Evolutionary conservation across 2,797 vertebrate genomes (phyloP).

Genomic region (Telmatherina bonti): DNA sequence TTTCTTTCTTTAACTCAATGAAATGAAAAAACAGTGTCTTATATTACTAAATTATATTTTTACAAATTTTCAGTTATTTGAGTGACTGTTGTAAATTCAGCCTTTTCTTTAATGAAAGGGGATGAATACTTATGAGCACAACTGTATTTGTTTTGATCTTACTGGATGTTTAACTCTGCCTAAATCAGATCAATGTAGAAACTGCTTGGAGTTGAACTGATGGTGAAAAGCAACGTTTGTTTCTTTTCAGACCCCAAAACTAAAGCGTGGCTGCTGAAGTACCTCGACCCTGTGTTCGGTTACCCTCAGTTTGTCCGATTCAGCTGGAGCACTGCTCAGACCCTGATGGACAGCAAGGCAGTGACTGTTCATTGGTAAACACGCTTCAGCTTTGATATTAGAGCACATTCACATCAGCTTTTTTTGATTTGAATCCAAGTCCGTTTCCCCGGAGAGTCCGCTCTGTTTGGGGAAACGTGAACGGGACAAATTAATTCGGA

Average conservation of each 20-base stretch:
- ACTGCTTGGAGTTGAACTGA: constrained; percentile 4
- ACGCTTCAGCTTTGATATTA: constrained; percentile 4
- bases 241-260: constrained; percentile 88
- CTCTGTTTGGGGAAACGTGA: no score
- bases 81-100: no score
- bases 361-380: constrained; percentile 86
- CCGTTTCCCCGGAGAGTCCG: no score
- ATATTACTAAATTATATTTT: no score
- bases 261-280: constrained; percentile 88
- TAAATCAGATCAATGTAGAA: not conserved
- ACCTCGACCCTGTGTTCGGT: constrained; percentile 91
- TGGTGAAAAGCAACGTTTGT: not conserved
- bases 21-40: no score
- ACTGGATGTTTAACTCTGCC: not conserved
- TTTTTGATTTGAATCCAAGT: no score
- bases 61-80: no score
- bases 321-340: constrained; percentile 92
- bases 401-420: no score
- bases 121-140: no score
- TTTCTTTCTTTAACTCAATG: no score
- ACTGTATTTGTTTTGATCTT: not conserved
- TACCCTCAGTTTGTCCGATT: constrained; percentile 94
- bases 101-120: no score
- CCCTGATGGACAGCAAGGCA: constrained; percentile 88
- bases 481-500: no score